Conservation (phyloP, 2,113 vertebrate genomes). For the Toxotes jaculatrix region DNA sequence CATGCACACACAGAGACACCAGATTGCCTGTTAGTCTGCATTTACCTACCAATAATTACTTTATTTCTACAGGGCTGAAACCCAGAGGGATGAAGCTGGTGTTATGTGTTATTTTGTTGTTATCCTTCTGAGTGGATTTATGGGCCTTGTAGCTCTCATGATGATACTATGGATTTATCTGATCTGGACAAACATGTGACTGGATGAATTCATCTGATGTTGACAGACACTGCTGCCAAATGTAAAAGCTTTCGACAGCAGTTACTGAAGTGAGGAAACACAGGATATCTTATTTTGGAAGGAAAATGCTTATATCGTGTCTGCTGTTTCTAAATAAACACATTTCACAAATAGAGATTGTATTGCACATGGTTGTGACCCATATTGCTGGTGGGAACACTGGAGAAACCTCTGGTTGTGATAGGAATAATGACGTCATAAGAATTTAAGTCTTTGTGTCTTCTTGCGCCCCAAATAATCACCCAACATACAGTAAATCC, state of each 20-base stretch:
- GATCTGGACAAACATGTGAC: constrained; percentile 18
- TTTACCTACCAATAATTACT: constrained; percentile 8
- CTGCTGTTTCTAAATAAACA: background rate
- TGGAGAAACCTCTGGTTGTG: background rate
- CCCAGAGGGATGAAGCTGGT: too few species aligned
- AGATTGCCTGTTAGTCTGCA: background rate
- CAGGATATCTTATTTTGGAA: background rate
- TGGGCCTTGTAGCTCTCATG: constrained; percentile 19
- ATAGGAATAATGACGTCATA: background rate
- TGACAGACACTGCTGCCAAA: constrained; percentile 10
- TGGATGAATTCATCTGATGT: constrained; percentile 27
- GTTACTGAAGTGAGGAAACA: background rate
- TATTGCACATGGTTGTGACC: background rate
- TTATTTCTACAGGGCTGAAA: background rate
- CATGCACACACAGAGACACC: background rate
- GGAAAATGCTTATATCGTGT: background rate
- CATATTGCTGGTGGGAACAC: constrained; percentile 19
- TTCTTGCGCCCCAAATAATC: constrained; percentile 27
- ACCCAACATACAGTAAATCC: constrained; percentile 25
- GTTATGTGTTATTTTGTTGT: background rate
- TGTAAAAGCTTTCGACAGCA: background rate
- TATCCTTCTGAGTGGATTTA: constrained; percentile 25
- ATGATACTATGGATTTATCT: constrained; percentile 18
- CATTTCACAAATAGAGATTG: background rate
- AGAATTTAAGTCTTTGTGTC: constrained; percentile 35